A percentile compares a stretch with the other conserved stretches of the same genome.
phyloP scores from a whole-genome alignment of 1,140 invertebrate genomes.

The Hycleus cichorii region DNA sequence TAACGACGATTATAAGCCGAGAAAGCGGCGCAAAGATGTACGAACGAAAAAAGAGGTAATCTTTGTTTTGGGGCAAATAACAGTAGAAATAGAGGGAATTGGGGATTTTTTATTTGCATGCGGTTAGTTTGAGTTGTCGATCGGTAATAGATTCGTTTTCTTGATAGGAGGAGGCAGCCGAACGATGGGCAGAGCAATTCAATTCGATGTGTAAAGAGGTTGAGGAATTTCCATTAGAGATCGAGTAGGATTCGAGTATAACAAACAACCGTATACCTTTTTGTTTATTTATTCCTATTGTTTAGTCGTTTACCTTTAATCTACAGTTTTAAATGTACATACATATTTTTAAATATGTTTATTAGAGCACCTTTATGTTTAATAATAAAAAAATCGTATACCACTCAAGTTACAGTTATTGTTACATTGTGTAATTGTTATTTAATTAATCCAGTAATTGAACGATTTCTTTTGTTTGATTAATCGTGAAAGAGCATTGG shows the following conservation, averaged over 20 bases:
- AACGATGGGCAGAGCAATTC: constrained; percentile 17
- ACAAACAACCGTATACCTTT: background rate
- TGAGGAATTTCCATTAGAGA: constrained; percentile 9
- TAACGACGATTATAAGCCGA: background rate
- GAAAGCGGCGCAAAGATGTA: constrained; percentile 5
- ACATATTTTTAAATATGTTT: background rate
- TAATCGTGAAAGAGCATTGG: too few relatives aligned
- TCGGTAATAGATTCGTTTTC: too few relatives aligned
- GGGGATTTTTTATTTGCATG: too few relatives aligned
- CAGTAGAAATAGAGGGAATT: too few relatives aligned
- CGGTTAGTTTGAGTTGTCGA: too few relatives aligned
- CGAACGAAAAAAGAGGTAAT: constrained; percentile 15
- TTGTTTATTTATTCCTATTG: constrained; percentile 3
- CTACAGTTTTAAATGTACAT: background rate
- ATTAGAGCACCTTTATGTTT: background rate
- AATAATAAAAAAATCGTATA: too few relatives aligned
- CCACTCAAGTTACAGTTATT: too few relatives aligned
- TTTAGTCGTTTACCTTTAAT: background rate
- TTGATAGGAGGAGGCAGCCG: constrained; percentile 7
- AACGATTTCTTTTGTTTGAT: too few relatives aligned
- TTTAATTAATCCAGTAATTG: too few relatives aligned
- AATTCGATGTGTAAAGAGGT: constrained; percentile 20
- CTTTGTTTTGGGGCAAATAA: too few relatives aligned
- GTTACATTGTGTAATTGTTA: too few relatives aligned
- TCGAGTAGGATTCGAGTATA: background rate